phyloP scores from a whole-genome alignment of 2,113 vertebrate genomes.

The Brachyhypopomus occidentalis region DNA sequence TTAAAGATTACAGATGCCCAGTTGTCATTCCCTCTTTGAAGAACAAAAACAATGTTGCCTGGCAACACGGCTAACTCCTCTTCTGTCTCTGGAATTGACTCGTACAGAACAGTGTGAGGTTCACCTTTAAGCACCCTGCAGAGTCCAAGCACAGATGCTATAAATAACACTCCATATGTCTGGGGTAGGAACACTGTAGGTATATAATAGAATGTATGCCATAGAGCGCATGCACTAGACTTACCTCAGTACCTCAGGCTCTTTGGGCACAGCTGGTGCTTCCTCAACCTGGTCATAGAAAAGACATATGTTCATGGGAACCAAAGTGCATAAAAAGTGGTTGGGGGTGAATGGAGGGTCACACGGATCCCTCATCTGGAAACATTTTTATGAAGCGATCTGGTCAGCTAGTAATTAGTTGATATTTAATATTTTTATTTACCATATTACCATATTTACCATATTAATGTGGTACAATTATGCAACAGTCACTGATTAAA shows the following conservation, averaged over 20 bases:
- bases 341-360: neutral
- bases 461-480: neutral
- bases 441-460: too few relatives aligned
- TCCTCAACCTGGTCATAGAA: conserved; percentile 65
- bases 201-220: neutral
- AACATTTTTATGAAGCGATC: neutral
- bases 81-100: conserved; percentile 85
- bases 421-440: too few relatives aligned
- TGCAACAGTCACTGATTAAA: neutral
- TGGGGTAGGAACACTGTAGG: neutral
- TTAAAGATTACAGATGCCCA: conserved; percentile 97
- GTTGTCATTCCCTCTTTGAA: conserved; percentile 88
- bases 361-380: neutral
- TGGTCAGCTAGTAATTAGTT: neutral
- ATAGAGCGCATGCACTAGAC: conserved; percentile 17
- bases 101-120: conserved; percentile 86
- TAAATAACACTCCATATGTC: neutral
- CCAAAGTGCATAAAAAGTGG: neutral
- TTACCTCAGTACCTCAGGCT: conserved; percentile 88
- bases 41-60: conserved; percentile 93
- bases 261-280: conserved; percentile 79
- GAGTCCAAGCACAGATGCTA: conserved; percentile 4
- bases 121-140: conserved; percentile 86
- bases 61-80: conserved; percentile 90
- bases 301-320: neutral